A percentile compares a stretch with the other conserved stretches of the same genome.
Conservation (phyloP, 2,113 vertebrate species). For the Nerophis ophidion region DNA sequence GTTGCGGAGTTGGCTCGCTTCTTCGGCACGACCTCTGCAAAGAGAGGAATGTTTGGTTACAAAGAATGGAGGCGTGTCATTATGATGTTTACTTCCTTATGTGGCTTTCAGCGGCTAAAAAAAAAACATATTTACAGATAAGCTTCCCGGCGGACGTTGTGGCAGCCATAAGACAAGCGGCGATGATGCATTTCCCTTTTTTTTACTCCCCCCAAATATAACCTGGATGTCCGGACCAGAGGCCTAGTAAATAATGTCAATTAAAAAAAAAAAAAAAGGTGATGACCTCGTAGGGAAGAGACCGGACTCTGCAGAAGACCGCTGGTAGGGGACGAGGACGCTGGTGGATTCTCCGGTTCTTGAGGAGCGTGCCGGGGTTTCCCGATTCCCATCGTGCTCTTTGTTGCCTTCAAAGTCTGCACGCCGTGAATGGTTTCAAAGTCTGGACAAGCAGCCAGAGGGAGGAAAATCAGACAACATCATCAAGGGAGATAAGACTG, state of each 20-base stretch:
- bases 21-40: constrained; percentile 67
- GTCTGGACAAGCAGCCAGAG: constrained; percentile 43
- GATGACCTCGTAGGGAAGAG: constrained; percentile 45
- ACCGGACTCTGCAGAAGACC: constrained; percentile 27
- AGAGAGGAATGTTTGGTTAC: constrained; percentile 28
- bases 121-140: no score
- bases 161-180: constrained; percentile 26
- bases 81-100: constrained; percentile 36
- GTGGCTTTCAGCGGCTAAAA: constrained; percentile 10
- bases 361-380: background rate
- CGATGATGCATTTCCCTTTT: constrained; percentile 36
- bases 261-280: background rate
- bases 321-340: constrained; percentile 10
- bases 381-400: constrained; percentile 32
- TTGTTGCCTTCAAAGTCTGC: constrained; percentile 10
- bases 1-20: constrained; percentile 59
- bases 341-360: constrained; percentile 19
- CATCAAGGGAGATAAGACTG: no score
- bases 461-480: constrained; percentile 15
- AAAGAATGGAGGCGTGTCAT: constrained; percentile 34
- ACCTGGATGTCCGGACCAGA: constrained; percentile 20
- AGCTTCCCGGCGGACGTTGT: background rate
- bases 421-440: constrained; percentile 50
- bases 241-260: background rate
- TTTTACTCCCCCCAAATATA: constrained; percentile 3